Evolutionary conservation across 2,888 invertebrate species (phyloP).

Genomic region (Andrena bucephala): DNA sequence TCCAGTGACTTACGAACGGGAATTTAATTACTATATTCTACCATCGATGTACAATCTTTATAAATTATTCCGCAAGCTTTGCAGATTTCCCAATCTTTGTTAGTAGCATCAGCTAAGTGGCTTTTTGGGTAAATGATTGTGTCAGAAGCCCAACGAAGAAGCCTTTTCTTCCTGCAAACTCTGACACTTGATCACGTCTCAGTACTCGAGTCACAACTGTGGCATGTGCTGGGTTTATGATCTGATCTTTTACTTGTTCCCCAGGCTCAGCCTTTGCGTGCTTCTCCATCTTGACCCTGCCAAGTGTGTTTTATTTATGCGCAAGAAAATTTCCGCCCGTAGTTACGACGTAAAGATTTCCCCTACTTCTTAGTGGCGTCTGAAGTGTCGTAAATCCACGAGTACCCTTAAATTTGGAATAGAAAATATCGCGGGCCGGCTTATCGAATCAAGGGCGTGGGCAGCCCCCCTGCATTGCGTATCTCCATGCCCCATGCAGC

Average conservation of each 20-base stretch:
- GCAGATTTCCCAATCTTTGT: no score
- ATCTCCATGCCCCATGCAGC: neutral
- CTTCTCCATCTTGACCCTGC: neutral
- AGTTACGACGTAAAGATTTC: neutral
- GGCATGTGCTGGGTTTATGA: neutral
- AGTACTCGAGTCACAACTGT: neutral
- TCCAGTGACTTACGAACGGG: no score
- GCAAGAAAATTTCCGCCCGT: neutral
- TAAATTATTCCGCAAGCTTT: no score
- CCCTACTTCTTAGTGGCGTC: neutral
- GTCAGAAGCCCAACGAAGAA: no score
- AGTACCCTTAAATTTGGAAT: neutral
- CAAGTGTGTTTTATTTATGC: slow-evolving; percentile 5
- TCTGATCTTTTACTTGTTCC: neutral
- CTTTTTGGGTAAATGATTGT: no score
- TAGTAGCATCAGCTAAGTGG: no score
- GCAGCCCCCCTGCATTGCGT: neutral
- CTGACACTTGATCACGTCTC: no score
- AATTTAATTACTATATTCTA: no score
- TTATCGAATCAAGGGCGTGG: neutral
- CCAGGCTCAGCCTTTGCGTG: neutral
- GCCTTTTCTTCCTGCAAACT: no score
- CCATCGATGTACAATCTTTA: no score
- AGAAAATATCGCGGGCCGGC: neutral
- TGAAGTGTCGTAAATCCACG: neutral